Conservation (phyloP, 2,797 vertebrate species). For the Bovichtus diacanthus region DNA sequence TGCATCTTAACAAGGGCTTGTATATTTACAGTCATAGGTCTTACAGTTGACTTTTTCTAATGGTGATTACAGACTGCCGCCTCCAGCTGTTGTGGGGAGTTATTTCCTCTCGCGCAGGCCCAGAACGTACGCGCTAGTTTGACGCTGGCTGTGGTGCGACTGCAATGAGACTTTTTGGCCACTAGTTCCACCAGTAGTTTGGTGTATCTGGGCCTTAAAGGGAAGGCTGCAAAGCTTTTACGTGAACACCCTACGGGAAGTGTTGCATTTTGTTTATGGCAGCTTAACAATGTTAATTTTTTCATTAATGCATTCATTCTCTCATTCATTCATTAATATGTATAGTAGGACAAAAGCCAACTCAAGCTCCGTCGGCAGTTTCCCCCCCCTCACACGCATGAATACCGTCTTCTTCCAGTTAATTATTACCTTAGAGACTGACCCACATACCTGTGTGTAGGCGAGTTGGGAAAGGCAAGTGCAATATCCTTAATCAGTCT, state of each 20-base stretch:
- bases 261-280: not conserved
- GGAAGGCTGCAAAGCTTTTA: not conserved
- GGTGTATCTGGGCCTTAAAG: too few species aligned
- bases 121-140: too few species aligned
- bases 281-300: not conserved
- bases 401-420: constrained; percentile 30
- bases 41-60: too few species aligned
- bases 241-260: not conserved
- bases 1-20: too few species aligned
- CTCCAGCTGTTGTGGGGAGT: too few species aligned
- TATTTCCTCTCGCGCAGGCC: too few species aligned
- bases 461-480: not conserved
- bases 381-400: not conserved
- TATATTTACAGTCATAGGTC: too few species aligned
- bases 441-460: constrained; percentile 41
- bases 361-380: not conserved
- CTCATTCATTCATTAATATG: not conserved
- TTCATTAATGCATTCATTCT: not conserved
- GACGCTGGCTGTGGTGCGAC: too few species aligned
- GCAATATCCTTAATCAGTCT: constrained; percentile 4
- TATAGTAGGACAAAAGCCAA: not conserved
- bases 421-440: constrained; percentile 51
- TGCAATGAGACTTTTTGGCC: too few species aligned
- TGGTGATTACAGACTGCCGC: too few species aligned
- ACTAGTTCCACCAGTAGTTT: too few species aligned